Percentiles rank a stretch among this genome's conserved stretches.
phyloP scores from a whole-genome alignment of 2,797 vertebrate species.

The Neosalanx taihuensis region DNA sequence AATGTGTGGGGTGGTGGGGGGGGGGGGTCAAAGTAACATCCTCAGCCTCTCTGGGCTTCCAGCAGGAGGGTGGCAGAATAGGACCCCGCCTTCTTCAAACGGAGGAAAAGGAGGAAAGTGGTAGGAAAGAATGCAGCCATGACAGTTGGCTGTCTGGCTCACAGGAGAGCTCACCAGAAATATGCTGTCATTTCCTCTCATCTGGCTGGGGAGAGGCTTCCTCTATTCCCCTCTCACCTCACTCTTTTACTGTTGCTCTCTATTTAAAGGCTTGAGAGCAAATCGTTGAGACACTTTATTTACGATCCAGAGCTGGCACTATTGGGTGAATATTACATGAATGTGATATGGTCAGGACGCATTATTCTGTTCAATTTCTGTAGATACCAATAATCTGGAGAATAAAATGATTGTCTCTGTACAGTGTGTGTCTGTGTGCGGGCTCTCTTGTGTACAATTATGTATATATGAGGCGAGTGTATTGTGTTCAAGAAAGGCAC shows the following conservation, averaged over 20 bases:
- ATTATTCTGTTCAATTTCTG: too few species aligned
- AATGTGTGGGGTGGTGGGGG: too few species aligned
- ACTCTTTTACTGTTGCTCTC: constrained; percentile 5
- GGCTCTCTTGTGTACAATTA: too few species aligned
- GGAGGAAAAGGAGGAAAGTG: constrained; percentile 25
- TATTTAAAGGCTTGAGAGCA: neutral
- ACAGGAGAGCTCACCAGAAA: constrained; percentile 39
- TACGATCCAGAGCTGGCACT: neutral
- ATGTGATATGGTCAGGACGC: too few species aligned
- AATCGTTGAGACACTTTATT: neutral
- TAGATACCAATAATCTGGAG: too few species aligned
- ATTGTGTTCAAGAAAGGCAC: neutral
- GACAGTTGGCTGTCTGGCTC: constrained; percentile 31
- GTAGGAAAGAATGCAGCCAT: constrained; percentile 42
- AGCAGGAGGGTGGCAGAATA: neutral
- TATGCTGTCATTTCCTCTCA: constrained; percentile 46
- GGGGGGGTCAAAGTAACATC: neutral
- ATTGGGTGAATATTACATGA: too few species aligned
- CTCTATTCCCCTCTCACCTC: constrained; percentile 29
- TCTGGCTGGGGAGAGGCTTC: constrained; percentile 46
- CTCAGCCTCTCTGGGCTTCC: neutral
- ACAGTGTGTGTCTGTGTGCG: too few species aligned
- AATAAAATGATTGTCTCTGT: too few species aligned
- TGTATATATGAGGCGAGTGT: neutral
- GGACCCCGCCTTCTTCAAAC: neutral